Conservation (phyloP, 1,140 invertebrate genomes). For the Penaeus japonicus region DNA sequence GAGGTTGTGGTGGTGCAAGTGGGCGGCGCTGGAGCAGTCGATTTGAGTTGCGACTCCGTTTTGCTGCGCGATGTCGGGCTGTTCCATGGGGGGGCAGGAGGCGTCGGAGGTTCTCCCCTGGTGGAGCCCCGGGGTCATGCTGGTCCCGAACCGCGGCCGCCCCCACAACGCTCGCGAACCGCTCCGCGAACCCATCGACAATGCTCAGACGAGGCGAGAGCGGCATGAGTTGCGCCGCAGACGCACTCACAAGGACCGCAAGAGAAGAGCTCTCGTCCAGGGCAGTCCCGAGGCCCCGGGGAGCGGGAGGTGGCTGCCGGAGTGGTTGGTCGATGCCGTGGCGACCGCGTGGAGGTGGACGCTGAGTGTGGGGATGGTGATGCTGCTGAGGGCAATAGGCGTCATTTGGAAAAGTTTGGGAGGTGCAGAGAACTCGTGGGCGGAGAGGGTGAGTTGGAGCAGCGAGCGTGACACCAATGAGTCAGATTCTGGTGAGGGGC, state of each 20-base stretch:
- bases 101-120: conserved; percentile 28
- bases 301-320: conserved; percentile 13
- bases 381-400: conserved; percentile 23
- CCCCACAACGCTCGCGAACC: conserved; percentile 39
- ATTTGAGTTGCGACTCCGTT: too few species aligned
- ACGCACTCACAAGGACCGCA: conserved; percentile 29
- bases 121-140: conserved; percentile 40
- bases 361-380: conserved; percentile 24
- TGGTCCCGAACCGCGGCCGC: conserved; percentile 22
- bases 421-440: conserved; percentile 32
- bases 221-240: conserved; percentile 31
- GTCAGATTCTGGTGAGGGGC: conserved; percentile 33
- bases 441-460: conserved; percentile 16
- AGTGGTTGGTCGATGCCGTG: conserved; percentile 23
- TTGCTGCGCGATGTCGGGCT: too few species aligned
- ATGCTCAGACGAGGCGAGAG: conserved; percentile 1
- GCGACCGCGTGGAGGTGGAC: conserved; percentile 14
- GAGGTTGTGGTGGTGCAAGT: too few species aligned
- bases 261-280: neutral
- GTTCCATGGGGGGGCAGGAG: conserved; percentile 26
- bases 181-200: neutral
- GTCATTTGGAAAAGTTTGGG: conserved; percentile 33
- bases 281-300: neutral
- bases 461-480: conserved; percentile 36
- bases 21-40: too few species aligned